A percentile compares a stretch with the other conserved stretches of the same genome.
These are phyloP conservation scores for Melanotus villosus DNA, from an alignment of 2,888 invertebrate genomes.

Conservation along the genomic window DNA sequence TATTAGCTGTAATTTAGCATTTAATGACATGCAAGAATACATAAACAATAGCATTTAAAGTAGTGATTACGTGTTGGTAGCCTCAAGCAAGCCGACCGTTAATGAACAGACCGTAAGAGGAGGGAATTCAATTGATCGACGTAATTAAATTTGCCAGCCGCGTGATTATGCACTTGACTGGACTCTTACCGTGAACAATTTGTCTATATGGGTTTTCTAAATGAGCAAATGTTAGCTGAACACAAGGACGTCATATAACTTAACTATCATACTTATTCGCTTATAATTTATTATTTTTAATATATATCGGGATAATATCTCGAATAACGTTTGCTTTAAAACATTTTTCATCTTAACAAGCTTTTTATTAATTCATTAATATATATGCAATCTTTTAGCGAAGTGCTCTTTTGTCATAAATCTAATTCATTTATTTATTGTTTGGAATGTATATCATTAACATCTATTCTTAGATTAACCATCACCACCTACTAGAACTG, in stretches of 20 bases:
- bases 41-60: conserved; percentile 55
- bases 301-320: not conserved
- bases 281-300: conserved; percentile 34
- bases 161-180: conserved; percentile 56
- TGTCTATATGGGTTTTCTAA: conserved; percentile 54
- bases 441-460: conserved; percentile 13
- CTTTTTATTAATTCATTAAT: too few species aligned
- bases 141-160: conserved; percentile 57
- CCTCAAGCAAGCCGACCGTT: conserved; percentile 45
- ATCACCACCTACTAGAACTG: conserved; percentile 38
- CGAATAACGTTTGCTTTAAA: too few species aligned
- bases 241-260: conserved; percentile 49
- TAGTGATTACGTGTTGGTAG: conserved; percentile 49
- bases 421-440: not conserved
- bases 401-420: not conserved
- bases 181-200: conserved; percentile 55
- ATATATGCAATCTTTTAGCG: too few species aligned
- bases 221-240: conserved; percentile 47
- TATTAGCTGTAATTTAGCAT: conserved; percentile 52
- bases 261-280: not conserved
- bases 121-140: conserved; percentile 57
- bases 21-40: conserved; percentile 53
- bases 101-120: conserved; percentile 53
- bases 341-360: too few species aligned
- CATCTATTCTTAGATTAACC: conserved; percentile 18